Conservation (phyloP, 2,113 vertebrate species). For the Ia io region DNA sequence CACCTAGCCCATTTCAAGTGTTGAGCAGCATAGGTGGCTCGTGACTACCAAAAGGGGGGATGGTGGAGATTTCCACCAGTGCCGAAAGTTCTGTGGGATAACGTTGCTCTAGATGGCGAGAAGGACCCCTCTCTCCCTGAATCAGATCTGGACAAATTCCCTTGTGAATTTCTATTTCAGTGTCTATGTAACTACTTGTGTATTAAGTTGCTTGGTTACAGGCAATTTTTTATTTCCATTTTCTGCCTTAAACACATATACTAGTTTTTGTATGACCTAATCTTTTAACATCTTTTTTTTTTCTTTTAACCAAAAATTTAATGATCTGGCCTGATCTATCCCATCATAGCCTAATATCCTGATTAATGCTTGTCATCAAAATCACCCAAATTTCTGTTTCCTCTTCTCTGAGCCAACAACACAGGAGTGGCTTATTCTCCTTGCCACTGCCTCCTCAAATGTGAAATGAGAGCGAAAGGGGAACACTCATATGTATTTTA, state of each 20-base stretch:
- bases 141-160: neutral
- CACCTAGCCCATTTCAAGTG: neutral
- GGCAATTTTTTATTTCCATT: neutral
- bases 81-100: neutral
- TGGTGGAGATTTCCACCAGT: neutral
- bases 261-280: neutral
- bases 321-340: neutral
- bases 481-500: neutral
- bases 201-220: neutral
- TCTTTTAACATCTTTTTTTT: neutral
- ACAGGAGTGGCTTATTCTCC: neutral
- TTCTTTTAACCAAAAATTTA: conserved; percentile 27
- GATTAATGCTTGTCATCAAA: neutral
- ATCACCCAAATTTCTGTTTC: neutral
- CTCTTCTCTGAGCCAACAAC: neutral
- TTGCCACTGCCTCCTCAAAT: neutral
- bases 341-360: neutral
- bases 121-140: neutral
- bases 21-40: neutral
- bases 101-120: neutral
- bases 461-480: neutral
- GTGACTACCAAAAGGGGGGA: no score
- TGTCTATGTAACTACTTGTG: neutral
- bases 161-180: neutral
- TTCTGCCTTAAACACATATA: neutral